A percentile compares a stretch with the other conserved stretches of the same genome.
Conservation (phyloP, 2,113 vertebrate genomes). For the Chaenogobius annularis region DNA sequence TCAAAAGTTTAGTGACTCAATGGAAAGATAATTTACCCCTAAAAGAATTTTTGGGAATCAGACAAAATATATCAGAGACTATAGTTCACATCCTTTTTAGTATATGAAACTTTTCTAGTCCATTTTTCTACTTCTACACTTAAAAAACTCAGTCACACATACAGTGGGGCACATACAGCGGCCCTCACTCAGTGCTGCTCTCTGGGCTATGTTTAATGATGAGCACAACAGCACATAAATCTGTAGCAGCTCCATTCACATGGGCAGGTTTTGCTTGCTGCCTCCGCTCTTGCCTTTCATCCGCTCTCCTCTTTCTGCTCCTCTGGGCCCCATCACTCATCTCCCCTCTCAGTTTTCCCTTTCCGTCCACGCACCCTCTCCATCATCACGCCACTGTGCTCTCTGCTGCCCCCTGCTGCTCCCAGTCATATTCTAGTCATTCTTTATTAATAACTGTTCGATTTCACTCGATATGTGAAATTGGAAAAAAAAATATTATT, state of each 20-base stretch:
- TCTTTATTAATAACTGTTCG: conserved; percentile 38
- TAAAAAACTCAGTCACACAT: conserved; percentile 3
- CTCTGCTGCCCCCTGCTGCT: conserved; percentile 47
- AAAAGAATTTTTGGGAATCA: not conserved
- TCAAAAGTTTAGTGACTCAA: not conserved
- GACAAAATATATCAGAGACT: not conserved
- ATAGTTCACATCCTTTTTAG: not conserved
- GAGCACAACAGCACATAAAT: conserved; percentile 67
- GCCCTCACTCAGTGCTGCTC: conserved; percentile 43
- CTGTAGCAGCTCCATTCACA: conserved; percentile 60
- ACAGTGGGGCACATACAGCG: conserved; percentile 51
- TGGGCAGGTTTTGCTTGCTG: conserved; percentile 65
- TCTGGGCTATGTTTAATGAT: conserved; percentile 65
- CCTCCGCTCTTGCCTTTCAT: conserved; percentile 62
- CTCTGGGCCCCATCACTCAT: conserved; percentile 65
- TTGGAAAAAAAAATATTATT: not conserved
- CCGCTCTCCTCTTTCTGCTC: conserved; percentile 53
- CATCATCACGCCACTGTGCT: conserved; percentile 47
- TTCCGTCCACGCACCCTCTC: conserved; percentile 67
- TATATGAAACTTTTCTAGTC: not conserved
- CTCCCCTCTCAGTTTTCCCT: conserved; percentile 64
- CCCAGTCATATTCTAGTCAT: conserved; percentile 61
- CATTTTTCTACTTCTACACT: not conserved
- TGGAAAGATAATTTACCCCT: not conserved
- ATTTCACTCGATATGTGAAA: conserved; percentile 13